Evolutionary conservation across 2,888 invertebrate species (phyloP), one percentile per base, ranked within the genome.

Genomic region (Pimpla rufipes): DNA sequence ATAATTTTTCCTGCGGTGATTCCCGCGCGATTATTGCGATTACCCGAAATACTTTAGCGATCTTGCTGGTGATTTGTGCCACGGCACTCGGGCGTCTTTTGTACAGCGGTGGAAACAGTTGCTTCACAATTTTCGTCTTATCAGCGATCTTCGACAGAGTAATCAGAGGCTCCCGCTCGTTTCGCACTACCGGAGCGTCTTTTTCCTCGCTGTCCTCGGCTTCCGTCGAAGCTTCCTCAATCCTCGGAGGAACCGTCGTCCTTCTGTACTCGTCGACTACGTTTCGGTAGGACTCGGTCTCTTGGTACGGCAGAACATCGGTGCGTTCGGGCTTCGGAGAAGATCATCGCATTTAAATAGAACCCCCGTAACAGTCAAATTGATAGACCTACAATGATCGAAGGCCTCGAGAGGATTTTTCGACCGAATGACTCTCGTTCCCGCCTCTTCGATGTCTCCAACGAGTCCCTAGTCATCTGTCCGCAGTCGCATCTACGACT

Each of bases 241-340:
- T 66, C 23, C 55, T 68, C 6, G 55, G 42, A 1, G 62, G 66
- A 4, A 68, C 18, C 8, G 83, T 70, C 40, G 80, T 86, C 62
- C 62, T 68, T 77, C 79, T 83, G 82, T 89, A 87, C 64, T 90
- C 90, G 3, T 84, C 45, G 21, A 88, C 42, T 1, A 91, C 84
- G 10, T 86, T 83, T 68, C 79, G 88, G 29, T 87, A 91, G 3
- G 86, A 85, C 59, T 88, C 84, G 0, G 87, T 88, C 55, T 88
- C 89, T 64, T 91, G 90, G 79, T 90, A 90, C 1, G 89, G 87
- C 13, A 87, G 66, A 29, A 73, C 81, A 6, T 79, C 80, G 18
- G 80, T 77, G 23, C 52, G 79, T 71, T 81, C 81, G 11, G 85
- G 80, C 86, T 85, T 59, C 18, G 5, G 1, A 62, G 55, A 66